phyloP scores from a whole-genome alignment of 1,140 invertebrate species.

The Cyphomyrmex costatus region DNA sequence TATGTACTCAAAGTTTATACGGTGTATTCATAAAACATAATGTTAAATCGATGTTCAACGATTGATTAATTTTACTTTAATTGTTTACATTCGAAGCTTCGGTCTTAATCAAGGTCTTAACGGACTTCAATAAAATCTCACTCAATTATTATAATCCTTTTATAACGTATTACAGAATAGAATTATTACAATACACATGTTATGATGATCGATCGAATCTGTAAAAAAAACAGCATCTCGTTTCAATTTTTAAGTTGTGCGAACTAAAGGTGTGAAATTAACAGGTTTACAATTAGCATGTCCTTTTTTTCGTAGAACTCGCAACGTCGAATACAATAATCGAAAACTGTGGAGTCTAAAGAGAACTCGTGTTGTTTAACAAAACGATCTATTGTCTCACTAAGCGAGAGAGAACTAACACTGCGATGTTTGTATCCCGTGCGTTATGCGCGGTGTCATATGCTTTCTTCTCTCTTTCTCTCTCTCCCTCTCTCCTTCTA shows the following conservation, averaged over 20 bases:
- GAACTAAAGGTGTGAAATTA: background rate
- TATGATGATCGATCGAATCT: background rate
- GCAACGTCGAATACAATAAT: background rate
- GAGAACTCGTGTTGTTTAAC: conserved; percentile 22
- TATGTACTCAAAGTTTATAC: background rate
- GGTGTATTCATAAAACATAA: background rate
- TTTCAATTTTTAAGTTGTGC: background rate
- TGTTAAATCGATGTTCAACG: background rate
- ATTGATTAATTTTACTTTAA: background rate
- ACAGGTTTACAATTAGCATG: conserved; percentile 9
- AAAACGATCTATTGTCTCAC: conserved; percentile 41
- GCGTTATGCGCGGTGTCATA: background rate
- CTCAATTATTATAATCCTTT: background rate
- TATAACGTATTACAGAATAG: background rate
- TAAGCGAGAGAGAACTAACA: conserved; percentile 11
- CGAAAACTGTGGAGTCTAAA: background rate
- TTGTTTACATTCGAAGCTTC: background rate
- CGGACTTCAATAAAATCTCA: background rate
- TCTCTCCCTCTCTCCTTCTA: background rate
- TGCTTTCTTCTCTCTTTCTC: background rate
- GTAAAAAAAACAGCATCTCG: background rate
- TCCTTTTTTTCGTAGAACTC: conserved; percentile 14
- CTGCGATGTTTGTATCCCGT: conserved; percentile 33
- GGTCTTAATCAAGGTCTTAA: too few relatives aligned
- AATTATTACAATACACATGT: background rate